phyloP scores from a whole-genome alignment of 2,888 invertebrate genomes.

The Meiosimyza platycephala region DNA sequence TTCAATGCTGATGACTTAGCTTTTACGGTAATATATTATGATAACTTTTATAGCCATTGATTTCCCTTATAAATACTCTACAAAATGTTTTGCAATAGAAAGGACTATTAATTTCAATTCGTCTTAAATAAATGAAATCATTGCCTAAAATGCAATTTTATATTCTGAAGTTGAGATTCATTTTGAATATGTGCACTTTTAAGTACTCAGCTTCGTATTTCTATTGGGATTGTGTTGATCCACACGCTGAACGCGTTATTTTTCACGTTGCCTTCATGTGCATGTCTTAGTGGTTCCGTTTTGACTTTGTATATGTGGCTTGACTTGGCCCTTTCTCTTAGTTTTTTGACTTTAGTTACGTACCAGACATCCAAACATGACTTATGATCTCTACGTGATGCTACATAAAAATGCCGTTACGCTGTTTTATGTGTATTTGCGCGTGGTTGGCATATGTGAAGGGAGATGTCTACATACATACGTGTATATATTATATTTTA shows the following conservation, averaged over 20 bases:
- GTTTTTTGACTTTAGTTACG: conserved; percentile 44
- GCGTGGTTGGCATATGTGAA: conserved; percentile 10
- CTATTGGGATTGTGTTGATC: not conserved
- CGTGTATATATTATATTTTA: conserved; percentile 25
- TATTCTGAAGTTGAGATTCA: too few relatives aligned
- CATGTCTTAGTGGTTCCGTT: not conserved
- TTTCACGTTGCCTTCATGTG: not conserved
- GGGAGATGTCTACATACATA: conserved; percentile 25
- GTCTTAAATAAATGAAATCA: too few relatives aligned
- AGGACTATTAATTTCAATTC: too few relatives aligned
- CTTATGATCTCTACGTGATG: conserved; percentile 66
- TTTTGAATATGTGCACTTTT: too few relatives aligned
- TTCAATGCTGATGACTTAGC: too few relatives aligned
- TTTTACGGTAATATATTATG: too few relatives aligned
- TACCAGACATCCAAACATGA: conserved; percentile 64
- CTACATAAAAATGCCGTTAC: conserved; percentile 64
- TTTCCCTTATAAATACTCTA: too few relatives aligned
- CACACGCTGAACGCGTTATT: not conserved
- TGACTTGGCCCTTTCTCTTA: conserved; percentile 26
- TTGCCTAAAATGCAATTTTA: too few relatives aligned
- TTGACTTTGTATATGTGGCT: not conserved
- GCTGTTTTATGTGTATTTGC: conserved; percentile 42
- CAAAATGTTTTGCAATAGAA: too few relatives aligned
- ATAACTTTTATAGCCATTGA: too few relatives aligned
- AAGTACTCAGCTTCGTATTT: too few relatives aligned